Base-by-base conservation (phyloP, 2,797 vertebrate species). In the Brotula barbata region DNA sequence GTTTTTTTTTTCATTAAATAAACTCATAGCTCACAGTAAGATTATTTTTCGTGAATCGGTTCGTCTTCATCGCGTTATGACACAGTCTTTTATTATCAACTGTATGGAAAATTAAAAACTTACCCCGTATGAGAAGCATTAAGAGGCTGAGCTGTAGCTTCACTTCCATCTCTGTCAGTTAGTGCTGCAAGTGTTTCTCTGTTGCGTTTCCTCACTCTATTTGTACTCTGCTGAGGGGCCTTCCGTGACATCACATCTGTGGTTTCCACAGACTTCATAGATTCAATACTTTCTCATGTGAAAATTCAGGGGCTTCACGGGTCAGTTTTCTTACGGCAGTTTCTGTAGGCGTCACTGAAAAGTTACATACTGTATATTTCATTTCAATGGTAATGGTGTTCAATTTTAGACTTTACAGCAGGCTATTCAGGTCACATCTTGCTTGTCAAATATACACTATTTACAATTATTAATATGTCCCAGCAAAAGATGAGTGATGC, bases 171-270 rank as follows among this genome's bases (percentile, higher is more conserved):
- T 85, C 68, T 77, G 69, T 74, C 20, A 13, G 9, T 64, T 31
- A 43, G 37, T 13, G n/a, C n/a, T n/a, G n/a, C n/a, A 11, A 48
- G 19, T 51, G 62, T 68, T 82, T 9, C 52, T 78, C 58, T 82
- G 64, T 28, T 14, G 54, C 49, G 61, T 56, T 91, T 92, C 90
- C 89, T 90, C 89, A 62, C 9, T 59, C 20, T 80, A 80, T 84
- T 84, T 83, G 58, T 57, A 54, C 68, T 20, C 7, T 5, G 17
- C 49, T 9, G 36, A 31, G 79, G 77, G 66, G 64, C 74, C 86
- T 88, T 89, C 91, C 89, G 2, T 91, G 89, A 92, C 89, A 84
- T 92, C 90, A 92, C 61, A 22, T 42, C 11, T 71, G 90, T 89
- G 80, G 74, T 88, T 90, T 91, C 86, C 90, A 75, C 44, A 16